Percentiles rank a stretch among this genome's conserved stretches.
phyloP scores from a whole-genome alignment of 2,797 vertebrate species.

The Malurus leucopterus region DNA sequence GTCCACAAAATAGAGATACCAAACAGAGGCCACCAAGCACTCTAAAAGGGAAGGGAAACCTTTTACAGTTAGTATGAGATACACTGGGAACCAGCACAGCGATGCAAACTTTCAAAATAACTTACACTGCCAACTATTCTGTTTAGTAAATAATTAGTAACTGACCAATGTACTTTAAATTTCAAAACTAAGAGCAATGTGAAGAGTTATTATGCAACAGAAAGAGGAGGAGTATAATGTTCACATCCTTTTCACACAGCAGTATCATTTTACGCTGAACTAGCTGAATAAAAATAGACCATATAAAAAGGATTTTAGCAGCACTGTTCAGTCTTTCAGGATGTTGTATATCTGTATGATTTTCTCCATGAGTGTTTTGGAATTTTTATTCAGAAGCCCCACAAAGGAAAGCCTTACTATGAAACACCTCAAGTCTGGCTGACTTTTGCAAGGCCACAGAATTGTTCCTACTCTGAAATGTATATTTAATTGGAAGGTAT shows the following conservation, averaged over 20 bases:
- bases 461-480: slow-evolving; percentile 7
- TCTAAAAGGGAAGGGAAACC: neutral
- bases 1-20: neutral
- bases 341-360: neutral
- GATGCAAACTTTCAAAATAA: neutral
- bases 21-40: neutral
- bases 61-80: neutral
- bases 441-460: slow-evolving; percentile 1
- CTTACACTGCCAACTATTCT: neutral
- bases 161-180: neutral
- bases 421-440: neutral
- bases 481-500: slow-evolving; percentile 1
- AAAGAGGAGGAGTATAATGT: neutral
- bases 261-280: neutral
- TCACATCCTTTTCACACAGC: neutral
- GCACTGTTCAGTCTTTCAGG: neutral
- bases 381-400: neutral
- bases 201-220: neutral
- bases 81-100: neutral
- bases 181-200: neutral
- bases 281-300: neutral
- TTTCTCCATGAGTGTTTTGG: neutral
- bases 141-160: slow-evolving; percentile 31
- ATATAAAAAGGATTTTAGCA: neutral
- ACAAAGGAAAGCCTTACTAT: neutral